Evolutionary conservation across 92 coral and sea anemone genomes (phyloP), one percentile per base, ranked within the genome.

Genomic region (Nematostella vectensis): DNA sequence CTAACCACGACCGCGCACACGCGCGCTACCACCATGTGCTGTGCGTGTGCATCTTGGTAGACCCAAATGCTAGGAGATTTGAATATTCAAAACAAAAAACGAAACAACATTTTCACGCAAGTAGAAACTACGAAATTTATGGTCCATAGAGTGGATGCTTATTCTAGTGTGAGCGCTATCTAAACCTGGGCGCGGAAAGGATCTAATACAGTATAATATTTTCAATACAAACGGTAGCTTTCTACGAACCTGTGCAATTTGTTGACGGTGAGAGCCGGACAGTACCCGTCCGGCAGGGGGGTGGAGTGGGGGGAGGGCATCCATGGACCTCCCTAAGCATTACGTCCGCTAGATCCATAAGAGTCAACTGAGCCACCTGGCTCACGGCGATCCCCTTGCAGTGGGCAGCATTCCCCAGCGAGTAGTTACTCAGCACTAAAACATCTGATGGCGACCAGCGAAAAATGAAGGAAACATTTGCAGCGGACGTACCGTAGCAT

Each of bases 391-490:
- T 55, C 23, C 29, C 28, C 39, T 64, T 78, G 55, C 75, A 72
- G 27, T 50, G 16, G 18, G 59, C 56, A 21, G 71, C 57, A 26
- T 78, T 74, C 27, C 53, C 70, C 50, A 83, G 33, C 38, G 79
- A 74, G 57, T 63, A 83, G 31, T 63, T 78, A 17, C 50, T 49
- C 40, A 83, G 57, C 29, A 47, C 60, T 21, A 59, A 44, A 27
- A 59, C 47, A 44, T 54, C 58, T 3, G 55, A n/a, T n/a, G 44
- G 17, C 3, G 61, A 59, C 94, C 94, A 83, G 29, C 57, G 78
- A 37, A 73, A 58, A 20, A 84, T 58, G 24, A 66, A 54, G 25
- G 79, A 69, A 47, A 80, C 43, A 54, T 84, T 84, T 38, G 50
- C 30, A 2, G 57, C 12, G 1, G 82, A 48, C n/a, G 66, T 70